phyloP scores from a whole-genome alignment of 2,797 vertebrate genomes.

The Urosaurus nigricauda region DNA sequence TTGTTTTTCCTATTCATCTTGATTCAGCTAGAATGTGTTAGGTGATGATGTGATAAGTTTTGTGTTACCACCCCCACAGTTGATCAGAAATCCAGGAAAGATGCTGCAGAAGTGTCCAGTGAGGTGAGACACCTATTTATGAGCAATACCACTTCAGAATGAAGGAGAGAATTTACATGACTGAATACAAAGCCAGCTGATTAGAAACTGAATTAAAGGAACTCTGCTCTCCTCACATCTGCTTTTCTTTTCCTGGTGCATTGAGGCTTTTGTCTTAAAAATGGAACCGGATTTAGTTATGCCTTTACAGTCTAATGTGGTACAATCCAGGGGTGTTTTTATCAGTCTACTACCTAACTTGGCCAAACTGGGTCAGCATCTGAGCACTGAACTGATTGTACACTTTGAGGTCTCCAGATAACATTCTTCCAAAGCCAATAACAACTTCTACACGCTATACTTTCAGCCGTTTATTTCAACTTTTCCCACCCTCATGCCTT shows the following conservation, averaged over 20 bases:
- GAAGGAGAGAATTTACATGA: not conserved
- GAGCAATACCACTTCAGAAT: not conserved
- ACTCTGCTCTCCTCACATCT: not conserved
- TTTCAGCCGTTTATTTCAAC: not conserved
- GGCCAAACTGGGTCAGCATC: not conserved
- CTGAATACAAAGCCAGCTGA: not conserved
- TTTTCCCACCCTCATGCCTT: not conserved
- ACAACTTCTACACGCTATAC: not conserved
- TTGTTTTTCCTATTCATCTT: constrained; percentile 21
- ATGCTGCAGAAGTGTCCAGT: not conserved
- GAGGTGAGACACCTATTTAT: not conserved
- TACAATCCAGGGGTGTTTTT: not conserved
- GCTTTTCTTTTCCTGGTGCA: not conserved
- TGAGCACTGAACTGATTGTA: not conserved
- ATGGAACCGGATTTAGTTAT: not conserved
- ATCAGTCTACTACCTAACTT: not conserved
- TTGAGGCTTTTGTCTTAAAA: not conserved
- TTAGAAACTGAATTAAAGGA: not conserved
- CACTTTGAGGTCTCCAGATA: not conserved
- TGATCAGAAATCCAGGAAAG: constrained; percentile 2
- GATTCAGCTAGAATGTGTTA: not conserved
- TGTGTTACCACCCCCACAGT: not conserved
- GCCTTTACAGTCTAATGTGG: not conserved
- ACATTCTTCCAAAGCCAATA: not conserved
- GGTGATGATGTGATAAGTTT: not conserved